Conservation (phyloP, 2,888 invertebrate species). For the Chironomus riparius region DNA sequence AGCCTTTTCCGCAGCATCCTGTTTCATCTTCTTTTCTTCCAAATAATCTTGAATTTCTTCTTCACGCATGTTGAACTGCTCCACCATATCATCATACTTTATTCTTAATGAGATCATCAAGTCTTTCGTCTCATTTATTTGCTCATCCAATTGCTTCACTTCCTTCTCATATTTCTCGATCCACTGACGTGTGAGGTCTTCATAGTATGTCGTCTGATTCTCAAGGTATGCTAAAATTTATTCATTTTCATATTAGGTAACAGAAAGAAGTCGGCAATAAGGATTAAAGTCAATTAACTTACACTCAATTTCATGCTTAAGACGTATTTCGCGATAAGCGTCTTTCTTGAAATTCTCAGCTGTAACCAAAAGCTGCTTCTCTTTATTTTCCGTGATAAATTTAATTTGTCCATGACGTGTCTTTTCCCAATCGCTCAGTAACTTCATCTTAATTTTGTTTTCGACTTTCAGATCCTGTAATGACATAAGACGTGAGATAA, state of each 20-base stretch:
- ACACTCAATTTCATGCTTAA: conserved; percentile 26
- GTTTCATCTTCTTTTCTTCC: conserved; percentile 15
- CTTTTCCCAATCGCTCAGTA: conserved; percentile 13
- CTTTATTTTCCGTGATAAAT: conserved; percentile 25
- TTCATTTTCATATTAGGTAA: neutral
- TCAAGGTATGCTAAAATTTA: conserved; percentile 13
- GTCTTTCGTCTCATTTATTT: conserved; percentile 10
- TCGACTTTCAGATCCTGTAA: conserved; percentile 18
- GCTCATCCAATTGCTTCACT: conserved; percentile 18
- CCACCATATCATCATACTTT: conserved; percentile 18
- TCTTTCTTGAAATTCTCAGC: conserved; percentile 25
- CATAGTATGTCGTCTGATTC: conserved; percentile 1
- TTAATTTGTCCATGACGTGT: conserved; percentile 22
- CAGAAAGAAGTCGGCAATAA: neutral
- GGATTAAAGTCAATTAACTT: neutral
- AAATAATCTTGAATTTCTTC: conserved; percentile 22
- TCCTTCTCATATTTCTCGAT: conserved; percentile 22
- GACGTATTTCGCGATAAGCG: conserved; percentile 10
- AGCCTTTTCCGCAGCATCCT: neutral
- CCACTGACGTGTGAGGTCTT: conserved; percentile 23
- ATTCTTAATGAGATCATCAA: conserved; percentile 11
- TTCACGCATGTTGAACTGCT: conserved; percentile 9
- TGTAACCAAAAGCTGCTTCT: conserved; percentile 12
- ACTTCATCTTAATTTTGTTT: conserved; percentile 22
- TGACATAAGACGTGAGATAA: neutral